Base-by-base conservation (phyloP, 2,797 vertebrate species). In the Petrocephalus schoutedeni region DNA sequence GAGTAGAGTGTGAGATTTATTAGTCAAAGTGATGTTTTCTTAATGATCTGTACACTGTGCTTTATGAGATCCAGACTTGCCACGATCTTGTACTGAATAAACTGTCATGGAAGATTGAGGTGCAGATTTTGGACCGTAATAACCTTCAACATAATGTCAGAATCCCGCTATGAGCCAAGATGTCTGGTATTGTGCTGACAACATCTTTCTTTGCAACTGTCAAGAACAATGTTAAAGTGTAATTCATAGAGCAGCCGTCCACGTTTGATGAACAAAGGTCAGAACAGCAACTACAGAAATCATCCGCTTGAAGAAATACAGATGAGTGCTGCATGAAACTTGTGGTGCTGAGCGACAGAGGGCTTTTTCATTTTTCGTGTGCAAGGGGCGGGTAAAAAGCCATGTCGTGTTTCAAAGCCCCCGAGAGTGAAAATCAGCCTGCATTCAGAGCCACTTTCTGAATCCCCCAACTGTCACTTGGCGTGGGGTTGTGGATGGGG, bases 361-460 rank as follows among this genome's bases (percentile, higher is more conserved):
- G 41, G 41, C 19, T 45, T 53, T 45, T 74, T 77, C 57, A 36
- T 84, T 90, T 5, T 89, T 80, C 8, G 10, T 32, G 23, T 74
- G 32, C 10, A 14, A 28, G 53, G 41, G 83, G 12, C 23, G 80
- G 74, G 88, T 77, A 59, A 56, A 49, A 64, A 86, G 21, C 59
- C 1, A 7, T 89, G 85, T 88, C 51, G 86, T 49, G 49, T 89
- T 77, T 84, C 49, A 84, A n/a, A 53, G 82, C 49, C 51, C 49
- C 41, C 87, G 64, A 87, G 77, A 71, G 28, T 41, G 21, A 56
- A 58, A 88, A 87, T 87, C 58, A 88, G 28, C 1, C 67, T 86
- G 28, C 23, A n/a, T n/a, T 87, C 59, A 57, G 53, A 87, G 84
- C 36, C 28, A 36, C 77, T 89, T 89, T 61, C 86, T 57, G 58